Conservation (phyloP, 2,888 invertebrate species). For the Heteromurus nitidus region DNA sequence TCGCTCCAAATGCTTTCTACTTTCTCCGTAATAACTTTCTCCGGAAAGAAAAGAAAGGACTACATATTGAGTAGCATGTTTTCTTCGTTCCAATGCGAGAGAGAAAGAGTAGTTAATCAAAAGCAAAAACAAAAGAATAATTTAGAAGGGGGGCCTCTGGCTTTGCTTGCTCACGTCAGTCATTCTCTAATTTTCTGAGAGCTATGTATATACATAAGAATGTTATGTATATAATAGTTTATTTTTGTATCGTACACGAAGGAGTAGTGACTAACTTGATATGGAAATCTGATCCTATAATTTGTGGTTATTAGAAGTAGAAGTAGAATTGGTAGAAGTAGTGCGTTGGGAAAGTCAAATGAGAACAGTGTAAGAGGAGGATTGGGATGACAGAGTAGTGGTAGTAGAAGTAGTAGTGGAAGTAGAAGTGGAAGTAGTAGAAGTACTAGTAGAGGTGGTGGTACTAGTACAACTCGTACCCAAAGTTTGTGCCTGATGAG, state of each 20-base stretch:
- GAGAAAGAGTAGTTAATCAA: conserved; percentile 4
- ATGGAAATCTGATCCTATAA: conserved; percentile 57
- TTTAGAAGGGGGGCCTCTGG: too few species aligned
- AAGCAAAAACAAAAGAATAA: conserved; percentile 30
- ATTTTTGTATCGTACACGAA: conserved; percentile 31
- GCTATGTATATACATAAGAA: conserved; percentile 9
- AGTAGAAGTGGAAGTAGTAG: conserved; percentile 33
- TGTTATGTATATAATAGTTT: conserved; percentile 23
- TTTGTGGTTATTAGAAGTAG: conserved; percentile 41
- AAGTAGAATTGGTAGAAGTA: conserved; percentile 52
- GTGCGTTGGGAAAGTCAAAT: conserved; percentile 63
- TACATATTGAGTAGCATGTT: too few species aligned
- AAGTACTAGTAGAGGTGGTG: conserved; percentile 44
- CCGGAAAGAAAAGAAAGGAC: too few species aligned
- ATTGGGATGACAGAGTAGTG: conserved; percentile 58
- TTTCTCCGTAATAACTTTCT: too few species aligned
- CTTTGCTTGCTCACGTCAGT: not conserved
- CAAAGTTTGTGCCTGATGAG: conserved; percentile 76
- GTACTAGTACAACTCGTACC: conserved; percentile 65
- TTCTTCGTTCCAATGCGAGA: too few species aligned
- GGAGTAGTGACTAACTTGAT: conserved; percentile 50
- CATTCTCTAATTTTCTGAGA: not conserved
- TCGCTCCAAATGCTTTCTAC: too few species aligned
- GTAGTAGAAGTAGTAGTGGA: conserved; percentile 46
- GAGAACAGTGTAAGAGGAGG: conserved; percentile 64